Evolutionary conservation across 37 sponge, comb jelly and placozoan species (phyloP).

Genomic region (Ianthella basta): DNA sequence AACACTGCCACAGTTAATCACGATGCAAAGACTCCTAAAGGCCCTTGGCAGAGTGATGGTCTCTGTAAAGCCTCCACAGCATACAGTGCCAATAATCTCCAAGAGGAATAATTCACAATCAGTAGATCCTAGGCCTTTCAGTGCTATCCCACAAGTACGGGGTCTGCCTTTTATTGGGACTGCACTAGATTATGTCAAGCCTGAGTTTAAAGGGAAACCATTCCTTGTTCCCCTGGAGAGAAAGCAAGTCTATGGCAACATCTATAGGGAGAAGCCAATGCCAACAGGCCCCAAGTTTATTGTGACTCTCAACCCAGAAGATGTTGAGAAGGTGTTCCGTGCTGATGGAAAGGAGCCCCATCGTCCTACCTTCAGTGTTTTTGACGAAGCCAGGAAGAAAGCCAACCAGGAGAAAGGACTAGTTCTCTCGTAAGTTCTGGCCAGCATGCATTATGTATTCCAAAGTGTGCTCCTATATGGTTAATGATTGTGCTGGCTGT

Average conservation of each 20-base stretch:
- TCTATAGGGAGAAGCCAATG: slow-evolving; percentile 49
- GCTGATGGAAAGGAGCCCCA: slow-evolving; percentile 54
- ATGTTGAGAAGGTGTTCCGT: slow-evolving; percentile 60
- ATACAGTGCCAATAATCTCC: too few species aligned
- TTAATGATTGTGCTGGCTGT: background rate
- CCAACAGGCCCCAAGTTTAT: slow-evolving; percentile 40
- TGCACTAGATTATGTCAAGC: slow-evolving; percentile 12
- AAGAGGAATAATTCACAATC: too few species aligned
- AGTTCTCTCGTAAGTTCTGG: slow-evolving; percentile 10
- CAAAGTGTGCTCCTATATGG: background rate
- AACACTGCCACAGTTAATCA: too few species aligned
- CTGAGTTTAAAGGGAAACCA: slow-evolving; percentile 1
- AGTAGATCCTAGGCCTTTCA: slow-evolving; percentile 29
- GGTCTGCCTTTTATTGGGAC: slow-evolving; percentile 56
- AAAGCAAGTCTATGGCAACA: slow-evolving; percentile 37
- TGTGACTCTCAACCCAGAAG: slow-evolving; percentile 39
- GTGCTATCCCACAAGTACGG: slow-evolving; percentile 37
- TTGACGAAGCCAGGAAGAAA: slow-evolving; percentile 27
- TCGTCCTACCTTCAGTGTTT: slow-evolving; percentile 38
- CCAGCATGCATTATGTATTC: too few species aligned
- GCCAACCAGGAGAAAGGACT: slow-evolving; percentile 26
- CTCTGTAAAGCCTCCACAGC: too few species aligned
- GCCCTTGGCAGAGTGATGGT: too few species aligned
- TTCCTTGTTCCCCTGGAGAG: slow-evolving; percentile 21
- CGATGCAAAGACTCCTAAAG: too few species aligned